phyloP scores from a whole-genome alignment of 2,113 vertebrate species.

The Antigone vipio region DNA sequence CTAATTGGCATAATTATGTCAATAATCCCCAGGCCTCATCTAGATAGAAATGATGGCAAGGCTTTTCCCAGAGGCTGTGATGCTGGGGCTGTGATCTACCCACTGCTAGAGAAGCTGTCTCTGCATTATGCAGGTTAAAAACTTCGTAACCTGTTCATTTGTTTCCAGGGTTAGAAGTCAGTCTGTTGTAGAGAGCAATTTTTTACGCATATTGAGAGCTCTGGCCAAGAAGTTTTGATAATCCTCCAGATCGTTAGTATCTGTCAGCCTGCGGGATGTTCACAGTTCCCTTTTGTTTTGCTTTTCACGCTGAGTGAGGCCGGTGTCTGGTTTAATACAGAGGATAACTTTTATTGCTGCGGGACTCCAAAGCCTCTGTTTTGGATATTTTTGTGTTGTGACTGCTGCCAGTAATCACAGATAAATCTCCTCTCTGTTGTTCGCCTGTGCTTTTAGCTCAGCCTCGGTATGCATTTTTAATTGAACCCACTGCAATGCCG shows the following conservation, averaged over 20 bases:
- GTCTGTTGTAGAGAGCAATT: neutral
- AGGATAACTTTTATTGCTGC: neutral
- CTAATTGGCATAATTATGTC: conserved; percentile 56
- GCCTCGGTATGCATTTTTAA: neutral
- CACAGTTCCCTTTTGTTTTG: conserved; percentile 3
- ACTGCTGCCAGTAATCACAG: neutral
- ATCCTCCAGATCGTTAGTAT: neutral
- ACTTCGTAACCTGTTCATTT: neutral
- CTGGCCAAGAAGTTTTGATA: conserved; percentile 39
- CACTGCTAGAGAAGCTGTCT: neutral
- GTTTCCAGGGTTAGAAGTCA: neutral
- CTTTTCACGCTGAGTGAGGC: neutral
- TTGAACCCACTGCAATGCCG: neutral
- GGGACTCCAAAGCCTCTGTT: neutral
- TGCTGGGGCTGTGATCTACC: neutral
- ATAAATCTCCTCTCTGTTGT: neutral
- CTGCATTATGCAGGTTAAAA: rapidly evolving
- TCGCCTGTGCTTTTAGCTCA: neutral
- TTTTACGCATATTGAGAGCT: neutral
- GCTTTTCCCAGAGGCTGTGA: neutral
- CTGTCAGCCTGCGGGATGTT: neutral
- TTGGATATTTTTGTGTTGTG: neutral
- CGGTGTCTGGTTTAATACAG: neutral
- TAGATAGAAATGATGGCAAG: neutral
- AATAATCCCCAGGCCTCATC: neutral